These are phyloP conservation scores for Nephotettix cincticeps DNA, from an alignment of 1,140 invertebrate genomes.

Conservation along the genomic window DNA sequence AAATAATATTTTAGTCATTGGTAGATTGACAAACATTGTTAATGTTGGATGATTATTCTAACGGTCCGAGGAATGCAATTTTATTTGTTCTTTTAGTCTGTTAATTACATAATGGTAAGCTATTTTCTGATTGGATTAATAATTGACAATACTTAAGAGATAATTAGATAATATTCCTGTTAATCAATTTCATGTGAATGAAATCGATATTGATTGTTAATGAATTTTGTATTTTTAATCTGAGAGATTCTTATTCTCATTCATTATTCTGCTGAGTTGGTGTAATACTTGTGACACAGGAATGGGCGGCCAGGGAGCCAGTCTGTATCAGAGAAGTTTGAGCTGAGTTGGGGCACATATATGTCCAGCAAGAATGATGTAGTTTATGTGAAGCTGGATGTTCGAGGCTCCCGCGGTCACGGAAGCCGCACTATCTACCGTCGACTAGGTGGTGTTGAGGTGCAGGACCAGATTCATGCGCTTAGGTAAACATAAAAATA, in stretches of 20 bases:
- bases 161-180: too few relatives aligned
- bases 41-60: too few relatives aligned
- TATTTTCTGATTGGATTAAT: too few relatives aligned
- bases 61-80: too few relatives aligned
- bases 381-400: constrained; percentile 86
- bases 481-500: too few relatives aligned
- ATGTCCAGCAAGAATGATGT: constrained; percentile 89
- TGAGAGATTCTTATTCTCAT: not conserved
- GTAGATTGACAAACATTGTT: too few relatives aligned
- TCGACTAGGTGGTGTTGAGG: constrained; percentile 79
- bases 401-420: constrained; percentile 79
- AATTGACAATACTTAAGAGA: too few relatives aligned
- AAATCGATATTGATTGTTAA: too few relatives aligned
- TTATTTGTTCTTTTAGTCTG: too few relatives aligned
- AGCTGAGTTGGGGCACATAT: constrained; percentile 88
- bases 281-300: constrained; percentile 52
- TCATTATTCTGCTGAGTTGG: not conserved
- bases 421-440: constrained; percentile 76
- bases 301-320: constrained; percentile 89
- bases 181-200: too few relatives aligned
- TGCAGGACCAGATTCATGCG: constrained; percentile 85
- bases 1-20: too few relatives aligned
- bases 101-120: too few relatives aligned
- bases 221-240: not conserved
- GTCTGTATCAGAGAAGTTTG: constrained; percentile 81